phyloP scores from a whole-genome alignment of 2,113 vertebrate genomes.

The Chloroceryle aenea region DNA sequence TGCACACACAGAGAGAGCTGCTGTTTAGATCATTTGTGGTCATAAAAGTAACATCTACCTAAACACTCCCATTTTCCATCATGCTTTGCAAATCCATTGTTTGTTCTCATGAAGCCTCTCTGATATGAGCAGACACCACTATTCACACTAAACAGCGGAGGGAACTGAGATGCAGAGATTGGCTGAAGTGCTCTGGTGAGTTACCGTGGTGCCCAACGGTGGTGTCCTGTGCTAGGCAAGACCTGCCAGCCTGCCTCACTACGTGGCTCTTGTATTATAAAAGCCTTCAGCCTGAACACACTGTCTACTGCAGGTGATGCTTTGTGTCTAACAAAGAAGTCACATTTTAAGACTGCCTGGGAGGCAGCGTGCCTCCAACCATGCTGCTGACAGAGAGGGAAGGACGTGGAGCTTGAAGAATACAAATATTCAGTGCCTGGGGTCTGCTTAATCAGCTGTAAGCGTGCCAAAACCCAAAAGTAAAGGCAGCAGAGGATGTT shows the following conservation, averaged over 20 bases:
- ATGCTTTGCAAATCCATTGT: accelerated
- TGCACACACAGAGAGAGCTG: background rate
- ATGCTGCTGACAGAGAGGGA: background rate
- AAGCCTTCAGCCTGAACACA: background rate
- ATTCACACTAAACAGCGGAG: background rate
- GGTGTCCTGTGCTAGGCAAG: background rate
- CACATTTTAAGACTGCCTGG: background rate
- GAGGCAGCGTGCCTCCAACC: background rate
- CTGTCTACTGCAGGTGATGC: background rate
- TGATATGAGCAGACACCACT: background rate
- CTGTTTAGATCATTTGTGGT: background rate
- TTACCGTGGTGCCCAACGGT: background rate
- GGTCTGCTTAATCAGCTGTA: background rate
- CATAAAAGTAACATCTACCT: background rate
- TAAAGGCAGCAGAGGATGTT: background rate
- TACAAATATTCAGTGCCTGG: background rate
- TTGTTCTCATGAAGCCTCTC: background rate
- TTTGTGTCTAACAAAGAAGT: background rate
- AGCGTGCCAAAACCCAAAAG: background rate
- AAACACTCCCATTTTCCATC: background rate
- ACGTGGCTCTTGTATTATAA: accelerated
- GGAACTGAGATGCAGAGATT: background rate
- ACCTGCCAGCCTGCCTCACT: background rate
- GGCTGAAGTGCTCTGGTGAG: accelerated
- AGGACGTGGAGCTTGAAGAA: background rate